Evolutionary conservation across 2,113 vertebrate species (phyloP).

Genomic region (Xerus inauris): DNA sequence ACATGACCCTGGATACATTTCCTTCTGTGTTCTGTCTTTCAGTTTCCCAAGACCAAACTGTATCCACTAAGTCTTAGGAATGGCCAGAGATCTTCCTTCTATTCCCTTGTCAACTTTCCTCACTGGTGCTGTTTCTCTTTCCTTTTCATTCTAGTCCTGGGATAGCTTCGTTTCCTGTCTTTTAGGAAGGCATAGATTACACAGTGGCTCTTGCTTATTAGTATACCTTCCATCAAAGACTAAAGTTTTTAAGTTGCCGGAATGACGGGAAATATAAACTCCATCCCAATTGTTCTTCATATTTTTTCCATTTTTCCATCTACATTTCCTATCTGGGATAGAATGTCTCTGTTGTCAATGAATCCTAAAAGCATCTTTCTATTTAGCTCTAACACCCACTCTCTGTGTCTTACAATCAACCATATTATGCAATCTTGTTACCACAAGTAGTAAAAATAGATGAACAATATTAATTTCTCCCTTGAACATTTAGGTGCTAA

Average conservation of each 20-base stretch:
- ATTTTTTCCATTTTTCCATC: not conserved
- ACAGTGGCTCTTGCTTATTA: not conserved
- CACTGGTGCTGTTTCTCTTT: not conserved
- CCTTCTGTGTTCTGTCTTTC: not conserved
- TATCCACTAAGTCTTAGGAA: not conserved
- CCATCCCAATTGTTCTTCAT: not conserved
- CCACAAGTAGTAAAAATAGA: not conserved
- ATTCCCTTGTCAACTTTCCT: not conserved
- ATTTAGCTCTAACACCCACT: not conserved
- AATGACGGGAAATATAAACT: not conserved
- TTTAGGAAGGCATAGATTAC: not conserved
- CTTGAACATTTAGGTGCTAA: not conserved
- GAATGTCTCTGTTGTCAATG: not conserved
- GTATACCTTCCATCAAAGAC: not conserved
- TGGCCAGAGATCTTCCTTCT: not conserved
- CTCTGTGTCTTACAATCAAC: not conserved
- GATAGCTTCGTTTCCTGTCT: not conserved
- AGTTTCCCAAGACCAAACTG: not conserved
- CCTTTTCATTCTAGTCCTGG: not conserved
- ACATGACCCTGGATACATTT: not conserved
- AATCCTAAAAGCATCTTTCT: not conserved
- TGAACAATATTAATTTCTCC: not conserved
- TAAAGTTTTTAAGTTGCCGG: not conserved
- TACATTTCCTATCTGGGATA: not conserved
- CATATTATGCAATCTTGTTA: not conserved